These are phyloP conservation scores for Arothron firmamentum DNA, from an alignment of 2,113 vertebrate species.

Conservation along the genomic window DNA sequence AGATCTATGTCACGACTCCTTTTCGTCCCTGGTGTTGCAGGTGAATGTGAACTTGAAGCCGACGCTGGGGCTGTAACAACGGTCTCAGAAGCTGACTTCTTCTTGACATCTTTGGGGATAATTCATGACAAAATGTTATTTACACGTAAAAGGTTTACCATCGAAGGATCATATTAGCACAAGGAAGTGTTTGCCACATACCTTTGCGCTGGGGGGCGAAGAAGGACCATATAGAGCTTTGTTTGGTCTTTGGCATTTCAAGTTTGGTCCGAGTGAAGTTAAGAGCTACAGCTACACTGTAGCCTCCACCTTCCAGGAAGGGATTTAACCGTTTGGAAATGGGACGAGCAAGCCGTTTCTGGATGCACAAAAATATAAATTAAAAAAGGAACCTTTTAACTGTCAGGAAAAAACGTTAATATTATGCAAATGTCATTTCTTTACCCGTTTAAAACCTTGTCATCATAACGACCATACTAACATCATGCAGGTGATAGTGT, in stretches of 20 bases:
- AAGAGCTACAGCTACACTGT: slow-evolving; percentile 66
- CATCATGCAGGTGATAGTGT: no score
- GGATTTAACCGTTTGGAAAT: slow-evolving; percentile 74
- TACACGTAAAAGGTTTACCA: not conserved
- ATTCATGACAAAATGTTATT: not conserved
- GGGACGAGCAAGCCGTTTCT: slow-evolving; percentile 57
- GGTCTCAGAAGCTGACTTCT: slow-evolving; percentile 40
- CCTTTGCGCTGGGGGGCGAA: slow-evolving; percentile 57
- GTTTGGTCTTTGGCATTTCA: slow-evolving; percentile 71
- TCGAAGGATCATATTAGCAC: not conserved
- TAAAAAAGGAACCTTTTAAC: not conserved
- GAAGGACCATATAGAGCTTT: slow-evolving; percentile 73
- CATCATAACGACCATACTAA: not conserved
- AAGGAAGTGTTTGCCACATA: slow-evolving; percentile 23
- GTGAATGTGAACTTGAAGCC: not conserved
- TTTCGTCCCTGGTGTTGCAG: slow-evolving; percentile 36
- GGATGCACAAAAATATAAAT: slow-evolving; percentile 2
- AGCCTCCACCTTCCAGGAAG: slow-evolving; percentile 46
- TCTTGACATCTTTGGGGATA: slow-evolving; percentile 45
- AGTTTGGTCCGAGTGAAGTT: slow-evolving; percentile 77
- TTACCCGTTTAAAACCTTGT: not conserved
- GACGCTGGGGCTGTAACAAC: slow-evolving; percentile 12
- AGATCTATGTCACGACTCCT: slow-evolving; percentile 21
- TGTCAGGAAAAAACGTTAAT: not conserved
- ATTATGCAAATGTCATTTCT: not conserved